Percentiles rank a stretch among this genome's conserved stretches.
phyloP scores from a whole-genome alignment of 2,888 invertebrate species.

The Amblyteles armatorius region DNA sequence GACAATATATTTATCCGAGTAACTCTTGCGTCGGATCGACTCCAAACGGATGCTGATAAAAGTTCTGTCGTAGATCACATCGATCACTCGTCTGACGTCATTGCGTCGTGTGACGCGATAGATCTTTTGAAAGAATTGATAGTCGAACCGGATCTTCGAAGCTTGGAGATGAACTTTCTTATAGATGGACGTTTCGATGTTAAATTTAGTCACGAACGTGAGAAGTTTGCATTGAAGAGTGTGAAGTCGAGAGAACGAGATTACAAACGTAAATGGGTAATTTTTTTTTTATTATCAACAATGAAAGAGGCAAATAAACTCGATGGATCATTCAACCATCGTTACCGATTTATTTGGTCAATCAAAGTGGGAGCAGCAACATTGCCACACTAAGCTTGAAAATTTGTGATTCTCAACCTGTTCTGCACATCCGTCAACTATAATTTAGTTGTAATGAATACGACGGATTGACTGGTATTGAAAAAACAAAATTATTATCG shows the following conservation, averaged over 20 bases:
- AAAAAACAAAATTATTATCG: not conserved
- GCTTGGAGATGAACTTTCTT: not conserved
- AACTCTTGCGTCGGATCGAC: not conserved
- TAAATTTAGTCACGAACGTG: no score
- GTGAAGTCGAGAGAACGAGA: not conserved
- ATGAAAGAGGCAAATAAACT: not conserved
- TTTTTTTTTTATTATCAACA: not conserved
- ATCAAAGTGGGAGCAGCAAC: no score
- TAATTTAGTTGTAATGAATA: not conserved
- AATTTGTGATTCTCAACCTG: not conserved
- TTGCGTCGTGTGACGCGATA: slow-evolving; percentile 8
- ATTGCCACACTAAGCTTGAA: not conserved
- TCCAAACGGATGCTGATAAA: not conserved
- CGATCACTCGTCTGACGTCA: not conserved
- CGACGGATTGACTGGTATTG: not conserved
- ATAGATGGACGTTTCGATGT: not conserved
- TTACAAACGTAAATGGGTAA: not conserved
- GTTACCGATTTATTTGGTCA: no score
- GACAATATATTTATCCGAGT: not conserved
- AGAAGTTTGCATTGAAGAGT: not conserved
- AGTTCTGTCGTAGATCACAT: not conserved
- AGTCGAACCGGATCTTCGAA: slow-evolving; percentile 9
- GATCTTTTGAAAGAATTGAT: not conserved
- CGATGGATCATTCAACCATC: not conserved
- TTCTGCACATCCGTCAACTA: not conserved